phyloP scores from a whole-genome alignment of 2,888 invertebrate genomes.

The Drosophila kanekoi region DNA sequence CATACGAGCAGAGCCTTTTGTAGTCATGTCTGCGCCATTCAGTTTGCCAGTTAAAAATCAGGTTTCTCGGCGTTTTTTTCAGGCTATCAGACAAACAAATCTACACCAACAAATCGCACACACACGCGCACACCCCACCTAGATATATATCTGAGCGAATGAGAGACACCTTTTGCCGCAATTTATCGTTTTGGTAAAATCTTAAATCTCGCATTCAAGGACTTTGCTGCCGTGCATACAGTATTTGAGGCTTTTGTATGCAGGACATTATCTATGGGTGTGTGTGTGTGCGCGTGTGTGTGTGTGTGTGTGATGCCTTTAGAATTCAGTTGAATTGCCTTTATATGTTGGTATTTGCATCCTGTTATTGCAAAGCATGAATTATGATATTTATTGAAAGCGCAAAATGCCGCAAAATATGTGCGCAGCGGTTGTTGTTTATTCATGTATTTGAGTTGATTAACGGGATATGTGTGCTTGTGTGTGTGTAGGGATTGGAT shows the following conservation, averaged over 20 bases:
- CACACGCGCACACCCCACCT: slow-evolving; percentile 12
- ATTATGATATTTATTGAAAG: slow-evolving; percentile 63
- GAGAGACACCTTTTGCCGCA: slow-evolving; percentile 75
- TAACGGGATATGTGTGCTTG: background rate
- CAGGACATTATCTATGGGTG: slow-evolving; percentile 4
- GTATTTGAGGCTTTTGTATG: slow-evolving; percentile 33
- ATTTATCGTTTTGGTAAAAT: slow-evolving; percentile 73
- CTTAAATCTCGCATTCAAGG: slow-evolving; percentile 66
- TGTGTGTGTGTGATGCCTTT: slow-evolving; percentile 27
- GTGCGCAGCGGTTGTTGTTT: slow-evolving; percentile 23
- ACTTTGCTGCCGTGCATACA: slow-evolving; percentile 45
- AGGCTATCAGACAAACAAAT: slow-evolving; percentile 69
- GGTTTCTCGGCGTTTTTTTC: slow-evolving; percentile 64
- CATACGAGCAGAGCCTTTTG: slow-evolving; percentile 44
- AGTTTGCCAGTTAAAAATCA: slow-evolving; percentile 76
- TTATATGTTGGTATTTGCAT: slow-evolving; percentile 44
- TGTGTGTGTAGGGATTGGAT: background rate
- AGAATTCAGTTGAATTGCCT: slow-evolving; percentile 36
- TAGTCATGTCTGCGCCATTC: slow-evolving; percentile 52
- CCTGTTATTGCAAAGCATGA: slow-evolving; percentile 47
- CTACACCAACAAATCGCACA: slow-evolving; percentile 36
- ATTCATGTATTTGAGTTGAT: too few species aligned
- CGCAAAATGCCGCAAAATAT: slow-evolving; percentile 32
- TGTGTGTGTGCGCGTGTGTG: slow-evolving; percentile 7
- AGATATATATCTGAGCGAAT: slow-evolving; percentile 47